Evolutionary conservation across 2,113 vertebrate genomes (phyloP), one percentile per base, ranked within the genome.

Genomic region (Channa maculata): DNA sequence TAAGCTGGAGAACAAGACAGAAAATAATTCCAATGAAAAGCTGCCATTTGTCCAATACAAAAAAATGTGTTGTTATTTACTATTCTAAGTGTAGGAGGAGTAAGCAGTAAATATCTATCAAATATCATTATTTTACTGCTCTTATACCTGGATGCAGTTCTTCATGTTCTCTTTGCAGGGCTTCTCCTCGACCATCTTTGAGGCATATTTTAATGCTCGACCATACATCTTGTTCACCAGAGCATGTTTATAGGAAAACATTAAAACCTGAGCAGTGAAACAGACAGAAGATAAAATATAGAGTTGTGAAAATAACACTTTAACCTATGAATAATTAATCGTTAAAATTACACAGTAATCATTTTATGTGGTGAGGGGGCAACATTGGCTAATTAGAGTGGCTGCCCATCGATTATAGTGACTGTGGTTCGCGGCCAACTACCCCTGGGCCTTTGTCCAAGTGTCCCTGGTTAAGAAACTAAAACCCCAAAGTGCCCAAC

Each of bases 241-340:
- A 59, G 97, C 96, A 6, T 99, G 98, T 80, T 99, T 99, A 85
- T 99, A 98, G 36, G 97, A 96, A 95, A 99, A 99, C 53, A 92
- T 94, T 86, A 99, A 93, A 89, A 99, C 96, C 98, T 99, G 80
- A 58, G 70, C 41, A 64, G 24, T 12, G 51, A 1, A 8, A 60
- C 65, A 55, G 53, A 67, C 66, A 9, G 2, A 24, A 37, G 57
- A 63, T 14, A 39, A 63, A 39, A 24, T 24, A 24, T 24, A 24
- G 24, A 24, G 24, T 24, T 24, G 24, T 24, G 24, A 24, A 24
- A 24, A 24, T 24, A 24, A 24, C 24, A 24, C 24, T 24, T 24
- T 24, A 24, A 24, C 24, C 24, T 24, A 24, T 24, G 24, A 24
- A 24, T 24, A 24, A 24, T 24, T 24, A 24, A 24, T 24, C 24